Percentiles rank a stretch among this genome's conserved stretches.
These are phyloP conservation scores for Sebastes kiyomatsui DNA, from an alignment of 2,797 vertebrate species.

Conservation along the genomic window DNA sequence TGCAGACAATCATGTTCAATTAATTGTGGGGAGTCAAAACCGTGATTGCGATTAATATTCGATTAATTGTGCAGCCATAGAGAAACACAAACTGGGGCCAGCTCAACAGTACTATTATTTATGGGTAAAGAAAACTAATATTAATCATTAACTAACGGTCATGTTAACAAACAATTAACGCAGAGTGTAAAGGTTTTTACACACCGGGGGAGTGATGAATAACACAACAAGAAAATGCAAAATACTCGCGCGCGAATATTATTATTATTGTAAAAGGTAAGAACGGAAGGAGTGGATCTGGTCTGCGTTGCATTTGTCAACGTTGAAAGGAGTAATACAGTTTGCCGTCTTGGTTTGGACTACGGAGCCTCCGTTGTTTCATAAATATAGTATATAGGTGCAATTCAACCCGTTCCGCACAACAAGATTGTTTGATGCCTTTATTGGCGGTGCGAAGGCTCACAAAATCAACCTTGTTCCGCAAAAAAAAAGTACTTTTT, in stretches of 20 bases:
- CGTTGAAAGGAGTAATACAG: background rate
- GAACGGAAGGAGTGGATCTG: too few relatives aligned
- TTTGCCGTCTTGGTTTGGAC: background rate
- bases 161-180: background rate
- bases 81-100: background rate
- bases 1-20: too few relatives aligned
- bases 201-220: too few relatives aligned
- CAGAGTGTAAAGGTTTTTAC: too few relatives aligned
- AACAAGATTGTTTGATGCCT: background rate
- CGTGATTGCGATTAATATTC: too few relatives aligned
- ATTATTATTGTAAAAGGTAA: too few relatives aligned
- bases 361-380: background rate
- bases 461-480: background rate
- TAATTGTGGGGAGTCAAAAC: too few relatives aligned
- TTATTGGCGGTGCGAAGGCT: fast-evolving
- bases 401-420: background rate
- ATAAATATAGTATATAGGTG: background rate
- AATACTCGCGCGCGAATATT: too few relatives aligned
- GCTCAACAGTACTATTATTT: background rate
- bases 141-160: background rate
- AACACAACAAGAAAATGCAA: too few relatives aligned
- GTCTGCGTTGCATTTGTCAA: too few relatives aligned
- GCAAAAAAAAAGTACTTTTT: background rate
- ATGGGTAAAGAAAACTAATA: background rate
- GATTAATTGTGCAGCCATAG: too few relatives aligned